Conservation (phyloP, 2,113 vertebrate genomes). For the Pleuronectes platessa region DNA sequence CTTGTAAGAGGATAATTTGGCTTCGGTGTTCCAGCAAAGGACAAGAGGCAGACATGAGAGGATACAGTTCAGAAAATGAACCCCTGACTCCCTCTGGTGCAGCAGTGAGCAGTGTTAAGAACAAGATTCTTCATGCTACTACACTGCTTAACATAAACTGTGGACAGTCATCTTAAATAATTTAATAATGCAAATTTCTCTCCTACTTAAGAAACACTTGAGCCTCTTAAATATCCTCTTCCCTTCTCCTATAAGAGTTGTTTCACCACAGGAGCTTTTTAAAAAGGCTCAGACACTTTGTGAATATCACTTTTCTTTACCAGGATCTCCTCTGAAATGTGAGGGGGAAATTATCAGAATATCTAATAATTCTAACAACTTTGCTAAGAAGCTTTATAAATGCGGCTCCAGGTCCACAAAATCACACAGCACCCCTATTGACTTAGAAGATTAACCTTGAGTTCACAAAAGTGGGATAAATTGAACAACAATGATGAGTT, state of each 20-base stretch:
- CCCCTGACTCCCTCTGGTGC: neutral
- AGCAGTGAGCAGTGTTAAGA: neutral
- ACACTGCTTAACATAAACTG: neutral
- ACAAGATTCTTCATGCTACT: neutral
- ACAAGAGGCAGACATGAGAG: neutral
- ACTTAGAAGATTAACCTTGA: slow-evolving; percentile 31
- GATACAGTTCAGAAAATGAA: neutral
- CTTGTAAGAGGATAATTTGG: neutral
- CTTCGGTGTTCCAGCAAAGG: neutral
- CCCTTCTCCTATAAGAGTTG: neutral
- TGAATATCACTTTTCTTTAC: neutral
- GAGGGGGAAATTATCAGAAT: neutral
- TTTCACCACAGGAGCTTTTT: neutral
- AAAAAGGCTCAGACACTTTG: neutral
- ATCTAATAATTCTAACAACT: neutral
- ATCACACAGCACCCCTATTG: slow-evolving; percentile 26
- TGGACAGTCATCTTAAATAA: neutral
- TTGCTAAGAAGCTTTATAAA: neutral
- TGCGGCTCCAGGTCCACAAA: slow-evolving; percentile 8
- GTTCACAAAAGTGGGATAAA: slow-evolving; percentile 7
- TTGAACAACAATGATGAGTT: neutral
- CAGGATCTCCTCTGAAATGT: too few relatives aligned
- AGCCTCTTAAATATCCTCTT: neutral
- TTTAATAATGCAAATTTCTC: neutral
- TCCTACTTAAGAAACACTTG: neutral